phyloP scores from a whole-genome alignment of 1,140 invertebrate species.

The Arctopsyche grandis region DNA sequence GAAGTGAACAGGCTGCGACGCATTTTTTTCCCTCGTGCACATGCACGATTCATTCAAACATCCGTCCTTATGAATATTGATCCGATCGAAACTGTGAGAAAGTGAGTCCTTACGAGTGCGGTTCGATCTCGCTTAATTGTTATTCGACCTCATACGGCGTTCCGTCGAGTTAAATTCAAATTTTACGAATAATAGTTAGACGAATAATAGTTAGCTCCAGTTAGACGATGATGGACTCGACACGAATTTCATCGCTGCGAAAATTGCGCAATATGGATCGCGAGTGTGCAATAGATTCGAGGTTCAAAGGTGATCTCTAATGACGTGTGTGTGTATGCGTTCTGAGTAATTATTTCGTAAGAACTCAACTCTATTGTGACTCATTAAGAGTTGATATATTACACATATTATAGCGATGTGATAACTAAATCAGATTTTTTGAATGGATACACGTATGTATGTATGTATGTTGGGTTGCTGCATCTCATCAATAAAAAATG shows the following conservation, averaged over 20 bases:
- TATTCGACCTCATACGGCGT: neutral
- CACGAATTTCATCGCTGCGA: slow-evolving; percentile 1
- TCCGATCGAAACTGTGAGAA: slow-evolving; percentile 22
- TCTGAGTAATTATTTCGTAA: slow-evolving; percentile 2
- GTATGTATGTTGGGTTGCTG: too few relatives aligned
- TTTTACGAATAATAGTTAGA: neutral
- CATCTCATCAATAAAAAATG: too few relatives aligned
- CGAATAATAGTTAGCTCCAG: neutral
- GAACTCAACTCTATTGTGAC: neutral
- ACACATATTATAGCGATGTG: too few relatives aligned
- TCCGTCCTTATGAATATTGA: slow-evolving; percentile 31
- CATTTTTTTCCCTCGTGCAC: neutral
- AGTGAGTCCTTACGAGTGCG: too few relatives aligned
- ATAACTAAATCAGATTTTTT: too few relatives aligned
- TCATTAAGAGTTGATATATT: too few relatives aligned
- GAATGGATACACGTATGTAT: too few relatives aligned
- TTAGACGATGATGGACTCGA: slow-evolving; percentile 2
- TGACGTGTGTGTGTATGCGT: neutral
- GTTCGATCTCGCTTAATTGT: neutral
- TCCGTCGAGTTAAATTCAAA: neutral
- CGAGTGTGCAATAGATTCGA: neutral
- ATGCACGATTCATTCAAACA: slow-evolving; percentile 1
- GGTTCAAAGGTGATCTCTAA: slow-evolving; percentile 18
- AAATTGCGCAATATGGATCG: slow-evolving; percentile 13
- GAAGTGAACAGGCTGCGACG: slow-evolving; percentile 12